Conservation (phyloP, 2,797 vertebrate genomes). For the Taeniopygia guttata region DNA sequence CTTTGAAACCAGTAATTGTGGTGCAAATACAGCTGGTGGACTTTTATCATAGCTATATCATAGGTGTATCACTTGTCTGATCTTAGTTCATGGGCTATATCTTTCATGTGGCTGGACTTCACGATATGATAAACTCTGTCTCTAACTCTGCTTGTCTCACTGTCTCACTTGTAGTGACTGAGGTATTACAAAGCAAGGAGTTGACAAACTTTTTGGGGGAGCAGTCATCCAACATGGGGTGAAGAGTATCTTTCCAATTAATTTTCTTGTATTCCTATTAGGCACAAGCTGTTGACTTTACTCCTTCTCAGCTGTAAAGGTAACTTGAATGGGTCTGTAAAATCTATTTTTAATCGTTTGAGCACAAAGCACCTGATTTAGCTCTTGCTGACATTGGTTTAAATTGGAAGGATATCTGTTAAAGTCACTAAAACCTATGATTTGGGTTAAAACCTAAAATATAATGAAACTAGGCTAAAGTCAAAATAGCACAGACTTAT, state of each 20-base stretch:
- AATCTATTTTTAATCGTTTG: slow-evolving; percentile 29
- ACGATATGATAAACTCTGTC: not conserved
- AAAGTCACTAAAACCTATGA: slow-evolving; percentile 39
- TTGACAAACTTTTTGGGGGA: not conserved
- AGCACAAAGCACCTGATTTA: slow-evolving; percentile 24
- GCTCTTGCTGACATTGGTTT: slow-evolving; percentile 35
- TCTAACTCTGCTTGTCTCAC: not conserved
- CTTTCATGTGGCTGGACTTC: not conserved
- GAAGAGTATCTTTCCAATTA: not conserved
- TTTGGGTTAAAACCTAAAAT: slow-evolving; percentile 25
- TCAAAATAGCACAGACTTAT: slow-evolving; percentile 31
- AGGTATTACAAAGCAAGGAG: not conserved
- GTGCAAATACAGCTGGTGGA: not conserved
- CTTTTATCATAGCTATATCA: not conserved
- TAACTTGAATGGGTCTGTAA: not conserved
- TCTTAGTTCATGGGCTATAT: not conserved
- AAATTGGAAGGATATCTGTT: slow-evolving; percentile 32
- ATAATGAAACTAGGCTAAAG: slow-evolving; percentile 23
- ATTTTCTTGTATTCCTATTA: not conserved
- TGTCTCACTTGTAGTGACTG: not conserved
- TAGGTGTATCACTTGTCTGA: not conserved
- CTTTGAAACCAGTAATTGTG: not conserved
- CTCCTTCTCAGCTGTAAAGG: not conserved
- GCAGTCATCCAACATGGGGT: not conserved
- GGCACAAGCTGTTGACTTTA: slow-evolving; percentile 2